Base-by-base conservation (phyloP, 1,140 invertebrate genomes). In the Pseudobourletiella spinata region DNA sequence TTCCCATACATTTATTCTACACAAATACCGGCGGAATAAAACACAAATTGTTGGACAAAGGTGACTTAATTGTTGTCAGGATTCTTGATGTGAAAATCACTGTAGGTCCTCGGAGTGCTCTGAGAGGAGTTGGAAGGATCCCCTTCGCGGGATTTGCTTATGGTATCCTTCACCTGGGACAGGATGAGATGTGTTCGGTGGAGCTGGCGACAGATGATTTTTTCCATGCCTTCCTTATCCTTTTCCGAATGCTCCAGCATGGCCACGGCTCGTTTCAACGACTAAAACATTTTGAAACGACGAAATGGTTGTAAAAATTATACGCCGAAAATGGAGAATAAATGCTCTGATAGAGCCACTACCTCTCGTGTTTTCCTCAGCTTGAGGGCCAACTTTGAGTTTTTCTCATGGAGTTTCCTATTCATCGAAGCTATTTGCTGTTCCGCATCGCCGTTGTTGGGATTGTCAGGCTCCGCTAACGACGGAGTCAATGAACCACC, bases 231-330 rank as follows among this genome's bases (percentile, higher is more conserved):
- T 25, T 14, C 48, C 25, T 51, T 51, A 26, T 51, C 48, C 24
- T 51, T 51, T 26, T 51, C 48, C 25, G 48, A 51, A 22, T 51
- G 22, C 48, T 51, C 48, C 48, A 51, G 24, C 48, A 51, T 51
- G 2, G 48, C 15, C 25, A 51, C 28, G n/a, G 44, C 44, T 14
- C 22, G 8, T 18, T 46, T 46, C 18, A 46, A 20, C 22, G 44
- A 46, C 44, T 46, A 20, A 46, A 14, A 39, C n/a, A 39, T 11
- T 39, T 11, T 39, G 32, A 39, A 39, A 39, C 32, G 32, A 11
- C 8, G n/a, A 39, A n/a, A 39, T 39, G n/a, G 32, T 39, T 39
- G 8, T 8, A 39, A 39, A n/a, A n/a, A n/a, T n/a, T n/a, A n/a
- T n/a, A n/a, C n/a, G n/a, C n/a, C n/a, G n/a, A n/a, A n/a, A n/a